A percentile compares a stretch with the other conserved stretches of the same genome.
These are phyloP conservation scores for Netelia fuscicornis DNA, from an alignment of 2,888 invertebrate genomes.

Conservation along the genomic window DNA sequence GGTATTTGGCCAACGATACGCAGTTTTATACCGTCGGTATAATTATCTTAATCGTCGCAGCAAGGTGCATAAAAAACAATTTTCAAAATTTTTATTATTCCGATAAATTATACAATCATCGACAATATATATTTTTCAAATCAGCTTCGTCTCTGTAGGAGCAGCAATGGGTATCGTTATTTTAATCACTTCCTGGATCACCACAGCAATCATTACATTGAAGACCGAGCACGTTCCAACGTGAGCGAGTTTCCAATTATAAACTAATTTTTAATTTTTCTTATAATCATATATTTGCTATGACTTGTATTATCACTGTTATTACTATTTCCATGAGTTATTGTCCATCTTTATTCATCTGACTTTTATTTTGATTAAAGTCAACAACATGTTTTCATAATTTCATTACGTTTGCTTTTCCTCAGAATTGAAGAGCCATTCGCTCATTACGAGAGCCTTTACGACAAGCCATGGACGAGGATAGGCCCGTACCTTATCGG, in stretches of 20 bases:
- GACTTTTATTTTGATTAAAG: not conserved
- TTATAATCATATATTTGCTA: not conserved
- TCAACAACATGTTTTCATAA: too few relatives aligned
- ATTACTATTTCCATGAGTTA: conserved; percentile 19
- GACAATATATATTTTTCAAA: conserved; percentile 2
- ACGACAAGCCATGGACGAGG: conserved; percentile 83
- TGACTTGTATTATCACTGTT: conserved; percentile 8
- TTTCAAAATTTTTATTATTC: not conserved
- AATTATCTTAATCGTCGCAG: conserved; percentile 88
- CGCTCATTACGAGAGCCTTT: conserved; percentile 78
- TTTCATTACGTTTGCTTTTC: too few relatives aligned
- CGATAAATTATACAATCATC: not conserved
- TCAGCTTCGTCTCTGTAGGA: conserved; percentile 75
- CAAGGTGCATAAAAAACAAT: conserved; percentile 86
- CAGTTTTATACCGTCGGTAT: conserved; percentile 91
- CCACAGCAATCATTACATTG: conserved; percentile 85
- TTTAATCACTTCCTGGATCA: conserved; percentile 85
- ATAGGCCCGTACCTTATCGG: conserved; percentile 83
- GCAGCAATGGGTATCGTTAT: conserved; percentile 82
- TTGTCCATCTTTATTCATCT: conserved; percentile 6
- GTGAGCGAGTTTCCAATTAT: conserved; percentile 72
- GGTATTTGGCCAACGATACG: conserved; percentile 93
- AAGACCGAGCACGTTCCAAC: conserved; percentile 78
- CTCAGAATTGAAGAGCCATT: conserved; percentile 78
- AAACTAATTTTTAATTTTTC: not conserved